phyloP scores from a whole-genome alignment of 2,113 vertebrate species.

The Hemibagrus wyckioides region DNA sequence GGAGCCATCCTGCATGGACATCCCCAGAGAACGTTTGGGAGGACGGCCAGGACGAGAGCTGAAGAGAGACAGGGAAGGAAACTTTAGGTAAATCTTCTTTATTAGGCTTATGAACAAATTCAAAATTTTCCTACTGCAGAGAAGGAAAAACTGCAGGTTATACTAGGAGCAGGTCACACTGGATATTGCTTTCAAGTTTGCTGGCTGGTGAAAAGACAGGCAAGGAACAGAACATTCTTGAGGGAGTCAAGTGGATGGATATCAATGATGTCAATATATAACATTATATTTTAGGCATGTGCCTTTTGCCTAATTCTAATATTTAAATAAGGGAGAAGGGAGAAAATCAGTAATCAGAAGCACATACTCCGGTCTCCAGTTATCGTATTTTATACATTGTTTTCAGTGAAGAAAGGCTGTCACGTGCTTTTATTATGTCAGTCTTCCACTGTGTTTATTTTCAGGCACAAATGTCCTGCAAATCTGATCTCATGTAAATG shows the following conservation, averaged over 20 bases:
- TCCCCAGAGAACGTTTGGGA: conserved; percentile 85
- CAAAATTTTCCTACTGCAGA: neutral
- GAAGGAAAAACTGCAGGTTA: neutral
- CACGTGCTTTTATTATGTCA: neutral
- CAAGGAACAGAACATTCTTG: neutral
- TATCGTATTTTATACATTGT: neutral
- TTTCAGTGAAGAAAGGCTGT: neutral
- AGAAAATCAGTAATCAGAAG: neutral
- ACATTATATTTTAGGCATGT: neutral
- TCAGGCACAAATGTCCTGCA: too few species aligned
- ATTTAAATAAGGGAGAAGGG: neutral
- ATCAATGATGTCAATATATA: neutral
- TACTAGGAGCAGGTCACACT: neutral
- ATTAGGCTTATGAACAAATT: neutral
- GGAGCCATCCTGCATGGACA: conserved; percentile 81
- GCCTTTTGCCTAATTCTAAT: neutral
- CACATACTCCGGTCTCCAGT: neutral
- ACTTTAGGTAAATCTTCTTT: neutral
- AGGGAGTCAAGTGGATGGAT: neutral
- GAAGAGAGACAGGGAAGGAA: conserved; percentile 44
- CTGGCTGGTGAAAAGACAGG: neutral
- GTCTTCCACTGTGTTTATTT: neutral
- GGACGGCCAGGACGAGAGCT: conserved; percentile 92
- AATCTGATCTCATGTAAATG: too few species aligned
- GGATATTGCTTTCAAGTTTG: neutral